phyloP scores from a whole-genome alignment of 2,113 vertebrate species.

The Phaethornis superciliosus region DNA sequence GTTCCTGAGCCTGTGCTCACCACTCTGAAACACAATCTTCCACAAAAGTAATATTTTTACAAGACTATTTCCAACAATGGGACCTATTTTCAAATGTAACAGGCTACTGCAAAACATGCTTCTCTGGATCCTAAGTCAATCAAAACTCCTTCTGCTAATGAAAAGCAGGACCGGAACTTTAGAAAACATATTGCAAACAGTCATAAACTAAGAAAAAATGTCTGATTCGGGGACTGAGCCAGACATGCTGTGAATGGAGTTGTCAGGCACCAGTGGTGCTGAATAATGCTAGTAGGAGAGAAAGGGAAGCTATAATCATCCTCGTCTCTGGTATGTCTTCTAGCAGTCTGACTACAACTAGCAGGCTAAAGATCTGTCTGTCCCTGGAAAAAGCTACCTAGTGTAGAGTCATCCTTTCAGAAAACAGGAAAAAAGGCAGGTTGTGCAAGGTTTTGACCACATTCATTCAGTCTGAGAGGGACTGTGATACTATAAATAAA shows the following conservation, averaged over 20 bases:
- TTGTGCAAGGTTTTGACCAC: neutral
- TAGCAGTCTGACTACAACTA: neutral
- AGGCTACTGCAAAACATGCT: neutral
- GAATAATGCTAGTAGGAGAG: neutral
- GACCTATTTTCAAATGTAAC: neutral
- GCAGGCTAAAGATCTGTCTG: neutral
- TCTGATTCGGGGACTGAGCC: neutral
- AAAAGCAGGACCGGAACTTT: neutral
- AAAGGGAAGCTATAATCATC: neutral
- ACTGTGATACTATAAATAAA: neutral
- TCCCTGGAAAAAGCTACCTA: neutral
- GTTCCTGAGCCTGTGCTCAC: neutral
- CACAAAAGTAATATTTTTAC: neutral
- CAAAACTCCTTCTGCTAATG: neutral
- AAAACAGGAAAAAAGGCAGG: neutral
- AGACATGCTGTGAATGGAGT: neutral
- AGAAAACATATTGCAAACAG: constrained; percentile 20
- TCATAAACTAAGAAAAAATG: constrained; percentile 1
- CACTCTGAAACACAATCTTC: neutral
- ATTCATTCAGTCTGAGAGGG: accelerated
- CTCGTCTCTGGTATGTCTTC: neutral
- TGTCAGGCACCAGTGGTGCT: neutral
- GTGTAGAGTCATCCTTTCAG: neutral
- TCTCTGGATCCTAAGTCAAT: neutral
- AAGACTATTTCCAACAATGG: neutral